phyloP scores from a whole-genome alignment of 2,797 vertebrate species.

The Tauraco hartlaubi region DNA sequence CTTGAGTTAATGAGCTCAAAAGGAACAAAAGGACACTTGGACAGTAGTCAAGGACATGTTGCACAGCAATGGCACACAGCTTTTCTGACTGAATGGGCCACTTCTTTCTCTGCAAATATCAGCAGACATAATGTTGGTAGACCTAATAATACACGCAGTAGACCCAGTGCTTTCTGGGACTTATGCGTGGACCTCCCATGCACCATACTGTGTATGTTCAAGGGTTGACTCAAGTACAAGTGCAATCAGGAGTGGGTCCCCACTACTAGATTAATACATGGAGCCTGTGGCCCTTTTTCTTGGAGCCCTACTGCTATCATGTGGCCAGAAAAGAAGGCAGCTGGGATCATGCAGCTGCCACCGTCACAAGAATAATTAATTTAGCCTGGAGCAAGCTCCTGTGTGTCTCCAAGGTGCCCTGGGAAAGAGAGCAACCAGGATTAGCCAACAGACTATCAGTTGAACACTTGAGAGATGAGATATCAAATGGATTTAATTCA shows the following conservation, averaged over 20 bases:
- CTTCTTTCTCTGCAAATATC: not conserved
- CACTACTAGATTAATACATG: not conserved
- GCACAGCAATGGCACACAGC: not conserved
- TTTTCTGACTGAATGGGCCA: not conserved
- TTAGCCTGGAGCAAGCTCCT: constrained; percentile 55
- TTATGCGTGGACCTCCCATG: not conserved
- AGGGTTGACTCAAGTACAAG: not conserved
- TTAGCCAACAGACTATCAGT: constrained; percentile 26
- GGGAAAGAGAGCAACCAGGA: constrained; percentile 52
- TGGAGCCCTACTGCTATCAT: constrained; percentile 68
- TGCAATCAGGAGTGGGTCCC: not conserved
- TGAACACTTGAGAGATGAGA: constrained; percentile 65
- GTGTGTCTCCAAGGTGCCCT: constrained; percentile 53
- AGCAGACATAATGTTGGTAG: not conserved
- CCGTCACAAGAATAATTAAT: constrained; percentile 57
- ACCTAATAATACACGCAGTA: not conserved
- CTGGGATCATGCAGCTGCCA: constrained; percentile 59
- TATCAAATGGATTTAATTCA: constrained; percentile 67
- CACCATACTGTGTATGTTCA: not conserved
- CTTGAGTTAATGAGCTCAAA: not conserved
- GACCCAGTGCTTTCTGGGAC: not conserved
- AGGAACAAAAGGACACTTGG: not conserved
- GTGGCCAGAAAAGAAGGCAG: constrained; percentile 59
- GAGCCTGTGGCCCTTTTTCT: constrained; percentile 37
- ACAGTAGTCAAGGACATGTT: not conserved